Evolutionary conservation across 2,888 invertebrate species (phyloP), one percentile per base, ranked within the genome.

Genomic region (Oxyteleia sp.): DNA sequence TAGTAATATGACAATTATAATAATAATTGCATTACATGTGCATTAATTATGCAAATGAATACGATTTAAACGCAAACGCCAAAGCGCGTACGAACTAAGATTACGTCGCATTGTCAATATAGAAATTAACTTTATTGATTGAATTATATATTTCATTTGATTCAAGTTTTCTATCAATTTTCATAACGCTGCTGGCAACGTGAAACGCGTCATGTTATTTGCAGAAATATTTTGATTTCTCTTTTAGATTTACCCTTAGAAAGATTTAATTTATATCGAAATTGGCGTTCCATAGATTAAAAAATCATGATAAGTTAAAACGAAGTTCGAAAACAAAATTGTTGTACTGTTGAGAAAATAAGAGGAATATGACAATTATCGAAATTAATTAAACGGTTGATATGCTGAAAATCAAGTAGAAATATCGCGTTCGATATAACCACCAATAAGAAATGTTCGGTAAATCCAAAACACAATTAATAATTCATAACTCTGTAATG

Each of bases 401-500:
- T 35, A 11, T n/a, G 13, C 8, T 18, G 32, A 69, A 69, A 35
- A 1, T 5, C 1, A 32, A 1, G 8, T 32, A 8, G 1, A 32
- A 32, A 32, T 32, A 10, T 32, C 32, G 10, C 13, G 8, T 16
- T 15, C 13, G 45, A 45, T 15, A 15, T 15, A 38, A 4, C 8
- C 8, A 38, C 38, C 2, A 38, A n/a, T n/a, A 38, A 13, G 41
- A 41, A 13, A 13, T 13, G 13, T 41, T 41, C 13, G 13, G 41
- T 13, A 15, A 32, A 32, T 32, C 32, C 32, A 38, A 5, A 38
- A 13, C 38, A 2, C 1, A 13, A 49, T 49, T 49, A 23, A 23
- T 23, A 3, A 64, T 57, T 26, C 64, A 75, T 66, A 57, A 57
- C 49, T 75, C 23, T 75, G 55, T 47, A 75, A 64, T 18, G 26